Conservation (phyloP, 1,140 invertebrate species). For the Ceratoteleas bidentatus region DNA sequence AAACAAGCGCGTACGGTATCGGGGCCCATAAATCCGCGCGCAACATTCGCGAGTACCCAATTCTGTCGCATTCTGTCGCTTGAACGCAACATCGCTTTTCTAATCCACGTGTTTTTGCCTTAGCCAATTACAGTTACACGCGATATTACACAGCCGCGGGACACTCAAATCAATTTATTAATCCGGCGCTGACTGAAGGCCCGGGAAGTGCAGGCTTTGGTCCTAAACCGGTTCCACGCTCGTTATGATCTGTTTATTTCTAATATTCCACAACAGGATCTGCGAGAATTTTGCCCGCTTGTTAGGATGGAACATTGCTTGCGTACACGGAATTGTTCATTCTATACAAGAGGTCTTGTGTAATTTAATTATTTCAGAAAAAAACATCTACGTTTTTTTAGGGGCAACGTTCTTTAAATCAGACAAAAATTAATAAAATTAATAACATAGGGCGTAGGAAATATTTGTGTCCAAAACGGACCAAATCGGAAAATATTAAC, state of each 20-base stretch:
- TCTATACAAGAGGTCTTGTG: no score
- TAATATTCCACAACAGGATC: constrained; percentile 69
- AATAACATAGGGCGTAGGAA: no score
- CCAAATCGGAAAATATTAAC: no score
- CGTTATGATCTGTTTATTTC: constrained; percentile 69
- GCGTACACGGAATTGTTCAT: no score
- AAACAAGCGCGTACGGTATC: constrained; percentile 34
- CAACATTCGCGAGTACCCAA: constrained; percentile 45
- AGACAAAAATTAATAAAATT: no score
- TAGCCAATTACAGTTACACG: constrained; percentile 59
- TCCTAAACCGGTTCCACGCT: constrained; percentile 59
- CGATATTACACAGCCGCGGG: constrained; percentile 53
- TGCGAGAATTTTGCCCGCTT: constrained; percentile 51
- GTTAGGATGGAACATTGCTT: constrained; percentile 52
- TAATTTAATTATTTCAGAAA: no score
- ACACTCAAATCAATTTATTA: constrained; percentile 67
- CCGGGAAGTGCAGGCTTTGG: constrained; percentile 58
- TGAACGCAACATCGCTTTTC: constrained; percentile 50
- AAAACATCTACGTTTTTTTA: constrained; percentile 14
- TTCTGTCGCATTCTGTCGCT: constrained; percentile 32
- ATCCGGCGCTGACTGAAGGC: constrained; percentile 64
- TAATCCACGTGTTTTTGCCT: constrained; percentile 60
- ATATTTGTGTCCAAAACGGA: no score
- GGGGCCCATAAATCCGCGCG: constrained; percentile 48
- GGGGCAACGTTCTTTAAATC: no score